Conservation (phyloP, 92 coral and sea anemone species). For the Epizoanthus ramosus region DNA sequence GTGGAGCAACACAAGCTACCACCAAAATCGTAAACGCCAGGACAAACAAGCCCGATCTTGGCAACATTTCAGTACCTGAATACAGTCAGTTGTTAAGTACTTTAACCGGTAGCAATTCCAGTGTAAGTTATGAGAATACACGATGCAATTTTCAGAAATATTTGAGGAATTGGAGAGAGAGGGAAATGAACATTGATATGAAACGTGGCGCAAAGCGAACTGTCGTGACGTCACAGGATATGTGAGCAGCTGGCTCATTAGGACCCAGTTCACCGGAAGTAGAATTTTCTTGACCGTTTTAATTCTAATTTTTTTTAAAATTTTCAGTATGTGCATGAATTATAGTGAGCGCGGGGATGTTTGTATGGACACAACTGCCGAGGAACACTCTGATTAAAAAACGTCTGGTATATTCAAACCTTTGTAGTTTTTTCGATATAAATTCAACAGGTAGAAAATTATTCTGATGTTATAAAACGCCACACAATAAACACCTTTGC, state of each 20-base stretch:
- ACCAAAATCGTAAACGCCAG: slow-evolving; percentile 42
- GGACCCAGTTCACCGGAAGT: slow-evolving; percentile 33
- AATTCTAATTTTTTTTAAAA: too few species aligned
- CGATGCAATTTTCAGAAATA: neutral
- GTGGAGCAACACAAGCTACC: slow-evolving; percentile 76
- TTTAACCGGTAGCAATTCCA: neutral
- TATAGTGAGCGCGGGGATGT: too few species aligned
- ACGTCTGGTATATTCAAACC: too few species aligned
- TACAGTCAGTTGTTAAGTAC: neutral
- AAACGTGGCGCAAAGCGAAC: slow-evolving; percentile 86
- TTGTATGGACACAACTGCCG: too few species aligned
- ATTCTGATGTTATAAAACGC: too few species aligned
- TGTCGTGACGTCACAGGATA: slow-evolving; percentile 68
- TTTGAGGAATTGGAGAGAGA: slow-evolving; percentile 7
- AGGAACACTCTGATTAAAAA: too few species aligned
- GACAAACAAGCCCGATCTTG: slow-evolving; percentile 22
- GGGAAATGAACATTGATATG: slow-evolving; percentile 42
- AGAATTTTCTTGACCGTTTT: too few species aligned
- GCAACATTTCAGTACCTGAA: slow-evolving; percentile 27
- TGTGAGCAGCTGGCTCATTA: slow-evolving; percentile 4
- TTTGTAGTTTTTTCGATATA: too few species aligned
- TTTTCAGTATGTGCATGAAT: too few species aligned
- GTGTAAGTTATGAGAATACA: neutral
- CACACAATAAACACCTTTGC: too few species aligned
- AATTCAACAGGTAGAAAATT: too few species aligned